Base-by-base conservation (phyloP, 2,888 invertebrate genomes). In the Scaeva pyrastri region DNA sequence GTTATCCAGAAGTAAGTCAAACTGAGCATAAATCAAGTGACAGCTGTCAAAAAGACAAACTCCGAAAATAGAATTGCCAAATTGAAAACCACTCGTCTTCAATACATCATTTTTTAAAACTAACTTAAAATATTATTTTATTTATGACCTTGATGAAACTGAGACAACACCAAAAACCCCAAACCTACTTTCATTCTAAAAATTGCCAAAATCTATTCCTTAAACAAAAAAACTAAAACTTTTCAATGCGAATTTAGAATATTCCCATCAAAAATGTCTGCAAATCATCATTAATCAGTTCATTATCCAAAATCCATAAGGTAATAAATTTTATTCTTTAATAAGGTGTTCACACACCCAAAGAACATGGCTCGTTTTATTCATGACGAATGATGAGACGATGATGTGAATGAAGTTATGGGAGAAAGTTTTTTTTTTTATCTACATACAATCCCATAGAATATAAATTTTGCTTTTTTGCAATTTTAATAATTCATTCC, bases 381-480 rank as follows among this genome's bases (percentile, higher is more conserved):
- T 14, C 3, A 19, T 21, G 10, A 2, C 6, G 7, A n/a, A 60
- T 41, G 14, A 31, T 31, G 8, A 31, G 8, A 8, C 31, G 10
- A 11, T 12, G 7, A 60, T 41, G 21, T 8, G 21, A 21, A 21
- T 19, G 39, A 39, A 41, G 14, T 26, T 26, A 8, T 26, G 12
- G 41, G 41, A 60, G 60, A 41, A 60, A 60, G 39, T 60, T 60
- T 14, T 60, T 62, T n/a, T 10, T 39, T 12, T 41, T 23, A 3
- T 52, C 7, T 26, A 52, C 52, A 26, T n/a, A 52, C 23, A 52
- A 52, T 52, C 12, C 2, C 6, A 3, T 31, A 10, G 12, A 23
- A 11, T 21, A 48, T n/a, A n/a, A n/a, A n/a, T n/a, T n/a, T 48
- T 48, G 19, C 21, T 41, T 50, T 60, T 41, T 60, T 21, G 14